Evolutionary conservation across 1,140 invertebrate species (phyloP), one percentile per base, ranked within the genome.

Genomic region (Orussus abietinus): DNA sequence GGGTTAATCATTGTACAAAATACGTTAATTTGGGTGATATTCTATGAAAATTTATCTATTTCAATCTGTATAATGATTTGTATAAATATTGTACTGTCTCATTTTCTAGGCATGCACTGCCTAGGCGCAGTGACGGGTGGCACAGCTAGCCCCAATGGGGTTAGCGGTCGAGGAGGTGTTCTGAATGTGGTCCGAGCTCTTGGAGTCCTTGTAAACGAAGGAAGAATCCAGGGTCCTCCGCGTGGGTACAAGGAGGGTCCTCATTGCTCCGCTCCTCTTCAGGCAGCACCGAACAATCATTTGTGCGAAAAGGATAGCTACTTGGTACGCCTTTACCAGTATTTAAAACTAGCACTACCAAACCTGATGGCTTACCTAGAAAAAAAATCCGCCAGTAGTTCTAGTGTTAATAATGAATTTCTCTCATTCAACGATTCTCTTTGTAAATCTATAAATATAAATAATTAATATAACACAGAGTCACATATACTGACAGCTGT

Each of bases 231-330:
- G 18, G 81, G 79, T 18, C 76, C 77, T 49, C 70, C 75, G 38
- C 78, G 80, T 47, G 82, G 82, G n/a, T 82, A 84, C 63, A 77
- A 77, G 46, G 83, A 86, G 62, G 85, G 85, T 12, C 84, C 84
- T 4, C 85, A 88, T 57, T 86, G 83, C 75, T 78, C 68, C 53
- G 58, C 73, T 42, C 68, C 59, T 28, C 45, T 74, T 40, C 61
- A 72, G 55, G 37, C 66, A 33, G 49, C 47, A 42, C 49, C 59
- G 7, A 66, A 66, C 34, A 63, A 66, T 45, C 81, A 83, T 49
- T 62, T 60, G 36, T 82, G 80, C 63, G 75, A 79, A 41, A 66
- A 71, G 39, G 62, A 70, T 31, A 72, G 77, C 56, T 66, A 68
- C 52, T 58, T 79, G 69, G 81, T 83, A 61, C 68, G 67, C n/a